phyloP scores from a whole-genome alignment of 1,140 invertebrate species.

The Matsumurasca onukii region DNA sequence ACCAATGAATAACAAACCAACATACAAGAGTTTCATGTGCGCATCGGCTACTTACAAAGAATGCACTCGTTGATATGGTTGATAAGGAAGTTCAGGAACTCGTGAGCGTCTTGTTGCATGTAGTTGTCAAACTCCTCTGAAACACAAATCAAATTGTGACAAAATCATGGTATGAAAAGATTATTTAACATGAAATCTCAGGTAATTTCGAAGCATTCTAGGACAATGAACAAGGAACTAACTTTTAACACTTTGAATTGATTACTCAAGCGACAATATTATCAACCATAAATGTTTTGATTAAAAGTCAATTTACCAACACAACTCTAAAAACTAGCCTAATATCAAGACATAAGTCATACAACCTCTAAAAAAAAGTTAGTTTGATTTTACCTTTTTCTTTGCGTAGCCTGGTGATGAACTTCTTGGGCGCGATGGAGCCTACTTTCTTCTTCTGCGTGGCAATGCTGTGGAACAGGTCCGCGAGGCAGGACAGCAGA shows the following conservation, averaged over 20 bases:
- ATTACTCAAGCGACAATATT: no score
- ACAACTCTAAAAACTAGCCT: no score
- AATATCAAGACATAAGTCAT: no score
- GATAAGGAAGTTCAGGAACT: conserved; percentile 98
- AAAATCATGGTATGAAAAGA: no score
- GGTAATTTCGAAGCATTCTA: no score
- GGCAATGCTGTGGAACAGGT: conserved; percentile 98
- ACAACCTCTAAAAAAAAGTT: no score
- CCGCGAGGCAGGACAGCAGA: conserved; percentile 94
- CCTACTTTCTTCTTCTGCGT: conserved; percentile 99
- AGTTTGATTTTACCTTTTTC: conserved; percentile 82
- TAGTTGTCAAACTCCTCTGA: conserved; percentile 99
- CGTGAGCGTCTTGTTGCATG: conserved; percentile 99
- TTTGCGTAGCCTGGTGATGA: conserved; percentile 96
- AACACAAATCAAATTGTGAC: conserved; percentile 48
- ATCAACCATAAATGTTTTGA: no score
- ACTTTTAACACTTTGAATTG: no score
- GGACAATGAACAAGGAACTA: no score
- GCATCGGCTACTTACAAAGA: conserved; percentile 62
- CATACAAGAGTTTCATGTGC: neutral
- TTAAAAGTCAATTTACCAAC: no score
- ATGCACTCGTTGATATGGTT: conserved; percentile 96
- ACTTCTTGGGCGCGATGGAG: conserved; percentile 99
- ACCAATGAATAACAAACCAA: no score
- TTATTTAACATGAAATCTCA: no score